Conservation (phyloP, 2,113 vertebrate species). For the Urocynchramus pylzowi region DNA sequence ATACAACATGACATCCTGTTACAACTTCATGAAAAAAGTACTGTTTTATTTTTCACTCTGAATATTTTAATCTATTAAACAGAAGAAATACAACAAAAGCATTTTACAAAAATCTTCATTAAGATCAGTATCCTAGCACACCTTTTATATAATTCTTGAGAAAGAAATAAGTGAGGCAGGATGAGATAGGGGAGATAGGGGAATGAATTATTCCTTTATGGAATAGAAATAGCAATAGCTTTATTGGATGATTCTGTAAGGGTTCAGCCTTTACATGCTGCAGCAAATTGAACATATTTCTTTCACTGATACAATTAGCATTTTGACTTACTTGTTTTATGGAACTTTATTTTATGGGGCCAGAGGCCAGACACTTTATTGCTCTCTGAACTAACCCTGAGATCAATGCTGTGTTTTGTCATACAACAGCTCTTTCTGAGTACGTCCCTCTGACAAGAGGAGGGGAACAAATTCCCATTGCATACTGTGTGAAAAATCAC, state of each 20-base stretch:
- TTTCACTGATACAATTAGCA: not conserved
- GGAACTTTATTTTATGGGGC: not conserved
- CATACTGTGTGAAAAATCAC: not conserved
- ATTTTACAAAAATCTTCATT: not conserved
- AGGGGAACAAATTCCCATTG: not conserved
- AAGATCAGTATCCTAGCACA: not conserved
- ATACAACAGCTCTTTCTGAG: not conserved
- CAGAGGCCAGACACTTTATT: not conserved
- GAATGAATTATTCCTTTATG: not conserved
- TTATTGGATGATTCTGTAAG: not conserved
- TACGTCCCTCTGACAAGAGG: not conserved
- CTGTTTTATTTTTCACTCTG: not conserved
- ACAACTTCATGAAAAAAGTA: not conserved
- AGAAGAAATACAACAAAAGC: not conserved
- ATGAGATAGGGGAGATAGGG: not conserved
- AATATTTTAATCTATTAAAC: not conserved
- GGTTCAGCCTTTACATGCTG: not conserved
- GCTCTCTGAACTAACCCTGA: not conserved
- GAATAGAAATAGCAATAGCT: not conserved
- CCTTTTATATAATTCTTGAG: not conserved
- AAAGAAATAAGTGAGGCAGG: not conserved
- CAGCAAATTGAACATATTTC: not conserved
- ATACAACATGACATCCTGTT: not conserved
- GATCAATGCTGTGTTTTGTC: not conserved
- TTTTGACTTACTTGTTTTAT: not conserved